Percentiles rank a stretch among this genome's conserved stretches.
Evolutionary conservation across 2,113 vertebrate species (phyloP).

Genomic region (Physeter macrocephalus): DNA sequence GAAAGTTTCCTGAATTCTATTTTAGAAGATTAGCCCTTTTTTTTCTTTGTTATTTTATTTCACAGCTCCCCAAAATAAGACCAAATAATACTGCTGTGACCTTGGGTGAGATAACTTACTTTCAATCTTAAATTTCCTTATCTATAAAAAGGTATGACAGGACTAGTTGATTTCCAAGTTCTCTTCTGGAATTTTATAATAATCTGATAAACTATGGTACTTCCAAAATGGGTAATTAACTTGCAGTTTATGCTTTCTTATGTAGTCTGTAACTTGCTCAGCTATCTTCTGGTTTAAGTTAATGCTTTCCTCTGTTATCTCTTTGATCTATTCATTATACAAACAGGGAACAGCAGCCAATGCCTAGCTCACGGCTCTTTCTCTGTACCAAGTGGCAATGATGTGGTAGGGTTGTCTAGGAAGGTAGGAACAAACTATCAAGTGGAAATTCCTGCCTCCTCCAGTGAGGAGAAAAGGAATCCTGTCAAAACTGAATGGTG

Average conservation of each 20-base stretch:
- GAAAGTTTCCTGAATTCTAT: not conserved
- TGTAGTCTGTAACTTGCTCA: not conserved
- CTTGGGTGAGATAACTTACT: not conserved
- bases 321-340: not conserved
- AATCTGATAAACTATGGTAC: not conserved
- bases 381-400: not conserved
- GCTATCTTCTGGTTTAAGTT: not conserved
- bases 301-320: not conserved
- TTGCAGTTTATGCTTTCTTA: not conserved
- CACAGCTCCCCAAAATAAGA: slow-evolving; percentile 9
- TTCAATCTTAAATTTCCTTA: slow-evolving; percentile 13
- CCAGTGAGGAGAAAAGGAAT: not conserved
- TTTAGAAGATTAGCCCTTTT: not conserved
- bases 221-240: not conserved
- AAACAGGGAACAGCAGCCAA: not conserved
- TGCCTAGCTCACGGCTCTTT: not conserved
- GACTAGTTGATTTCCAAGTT: not conserved
- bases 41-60: not conserved
- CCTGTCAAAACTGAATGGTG: not conserved
- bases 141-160: not conserved
- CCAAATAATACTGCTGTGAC: not conserved
- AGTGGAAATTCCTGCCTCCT: not conserved
- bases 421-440: not conserved
- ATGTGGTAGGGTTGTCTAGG: not conserved
- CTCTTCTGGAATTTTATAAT: not conserved